Evolutionary conservation across 2,113 vertebrate species (phyloP).

Genomic region (Aplodontia rufa): DNA sequence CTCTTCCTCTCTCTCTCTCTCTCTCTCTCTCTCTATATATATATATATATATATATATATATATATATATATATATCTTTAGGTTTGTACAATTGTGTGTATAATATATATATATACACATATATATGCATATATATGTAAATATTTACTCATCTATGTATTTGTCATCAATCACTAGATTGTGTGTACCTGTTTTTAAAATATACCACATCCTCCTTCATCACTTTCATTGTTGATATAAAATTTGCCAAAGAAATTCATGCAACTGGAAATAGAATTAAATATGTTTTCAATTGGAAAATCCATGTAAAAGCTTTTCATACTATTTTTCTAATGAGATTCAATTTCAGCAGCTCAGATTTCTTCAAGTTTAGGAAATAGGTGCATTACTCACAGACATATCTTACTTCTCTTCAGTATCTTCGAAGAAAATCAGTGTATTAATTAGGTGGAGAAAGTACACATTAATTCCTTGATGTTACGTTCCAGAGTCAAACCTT

Average conservation of each 20-base stretch:
- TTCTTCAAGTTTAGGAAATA: neutral
- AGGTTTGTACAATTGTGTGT: too few species aligned
- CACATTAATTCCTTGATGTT: neutral
- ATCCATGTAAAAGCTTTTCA: conserved; percentile 19
- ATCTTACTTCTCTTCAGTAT: neutral
- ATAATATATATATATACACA: neutral
- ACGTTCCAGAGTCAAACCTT: conserved; percentile 26
- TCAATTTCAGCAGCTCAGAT: neutral
- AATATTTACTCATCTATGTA: neutral
- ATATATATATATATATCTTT: neutral
- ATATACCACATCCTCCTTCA: neutral
- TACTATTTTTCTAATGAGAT: conserved; percentile 42
- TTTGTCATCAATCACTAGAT: conserved; percentile 69
- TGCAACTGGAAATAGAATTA: conserved; percentile 25
- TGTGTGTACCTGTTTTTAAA: conserved; percentile 22
- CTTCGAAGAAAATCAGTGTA: neutral
- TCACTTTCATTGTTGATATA: neutral
- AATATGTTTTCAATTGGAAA: conserved; percentile 39
- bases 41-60: neutral
- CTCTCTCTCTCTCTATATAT: neutral
- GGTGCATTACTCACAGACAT: neutral
- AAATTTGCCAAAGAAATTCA: conserved; percentile 17
- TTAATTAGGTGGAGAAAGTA: neutral
- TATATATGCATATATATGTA: neutral
- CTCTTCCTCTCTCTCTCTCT: neutral